Evolutionary conservation across 2,888 invertebrate species (phyloP).

Genomic region (Pterostichus niger): DNA sequence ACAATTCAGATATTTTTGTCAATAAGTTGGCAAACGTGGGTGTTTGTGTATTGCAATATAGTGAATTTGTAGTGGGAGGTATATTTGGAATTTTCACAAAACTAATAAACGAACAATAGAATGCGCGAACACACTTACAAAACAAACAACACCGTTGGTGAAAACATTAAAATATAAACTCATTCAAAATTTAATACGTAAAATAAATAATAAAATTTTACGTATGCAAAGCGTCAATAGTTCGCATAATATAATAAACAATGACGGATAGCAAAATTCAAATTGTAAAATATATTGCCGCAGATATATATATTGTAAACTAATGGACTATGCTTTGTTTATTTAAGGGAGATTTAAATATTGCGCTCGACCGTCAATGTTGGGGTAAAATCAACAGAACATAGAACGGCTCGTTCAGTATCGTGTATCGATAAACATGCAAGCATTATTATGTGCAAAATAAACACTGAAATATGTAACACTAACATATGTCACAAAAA

Average conservation of each 20-base stretch:
- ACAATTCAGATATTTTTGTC: no score
- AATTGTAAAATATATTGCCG: slow-evolving; percentile 36
- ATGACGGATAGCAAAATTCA: slow-evolving; percentile 35
- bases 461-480: no score
- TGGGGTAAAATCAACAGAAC: no score
- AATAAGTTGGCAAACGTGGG: no score
- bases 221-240: slow-evolving; percentile 20
- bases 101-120: slow-evolving; percentile 10
- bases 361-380: slow-evolving; percentile 6
- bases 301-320: slow-evolving; percentile 57
- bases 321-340: slow-evolving; percentile 48
- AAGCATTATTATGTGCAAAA: not conserved
- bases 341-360: slow-evolving; percentile 52
- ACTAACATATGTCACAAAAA: no score
- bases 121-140: not conserved
- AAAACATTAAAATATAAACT: slow-evolving; percentile 57
- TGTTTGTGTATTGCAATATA: no score
- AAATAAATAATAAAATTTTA: slow-evolving; percentile 64
- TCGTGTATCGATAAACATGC: slow-evolving; percentile 2
- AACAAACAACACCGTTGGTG: slow-evolving; percentile 22
- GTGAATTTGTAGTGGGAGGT: not conserved
- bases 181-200: slow-evolving; percentile 58
- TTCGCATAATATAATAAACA: slow-evolving; percentile 51
- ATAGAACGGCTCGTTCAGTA: no score
- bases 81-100: slow-evolving; percentile 17